Evolutionary conservation across 2,797 vertebrate genomes (phyloP), one percentile per base, ranked within the genome.

Genomic region (Monodelphis domestica): DNA sequence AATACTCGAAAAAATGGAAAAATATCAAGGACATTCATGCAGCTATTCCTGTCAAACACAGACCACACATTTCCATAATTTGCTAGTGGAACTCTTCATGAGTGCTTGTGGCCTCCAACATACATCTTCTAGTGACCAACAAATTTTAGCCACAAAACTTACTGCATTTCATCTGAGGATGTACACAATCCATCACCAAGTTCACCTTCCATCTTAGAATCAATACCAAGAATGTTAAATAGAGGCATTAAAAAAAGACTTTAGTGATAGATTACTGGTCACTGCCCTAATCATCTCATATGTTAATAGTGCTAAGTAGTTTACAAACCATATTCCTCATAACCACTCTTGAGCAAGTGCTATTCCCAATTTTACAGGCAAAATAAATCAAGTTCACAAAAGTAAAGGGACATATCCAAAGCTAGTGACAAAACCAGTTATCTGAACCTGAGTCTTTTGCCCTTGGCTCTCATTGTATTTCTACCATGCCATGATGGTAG

Each of bases 371-470:
- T 88, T 90, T 89, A 93, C 28, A 94, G 91, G 6, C 54, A 54
- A 93, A 51, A 54, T 93, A 91, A 94, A 0, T 88, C 78, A 96
- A 87, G 87, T 70, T 45, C 38, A 33, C 87, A 14, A 87, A 93
- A 90, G 87, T 53, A 33, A 94, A 91, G 89, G 92, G 45, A 54
- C 4, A 11, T 53, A 38, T 9, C 87, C 87, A 12, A 50, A 93
- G 28, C 89, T 26, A 84, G 38, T 84, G 70, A 84, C 24, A 84
- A 21, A 84, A 84, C 24, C 38, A 84, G 38, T 45, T 11, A 50
- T 50, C 9, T 50, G 21, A 26, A 38, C 38, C 21, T 84, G 21
- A 3, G 24, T 84, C 70, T 84, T 50, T 24, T 45, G 24, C 50
- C 38, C 38, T 4, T 45, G 50, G 21, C 21, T 84, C 70, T 38